Conservation (phyloP, 2,797 vertebrate genomes). For the Characodon lateralis region DNA sequence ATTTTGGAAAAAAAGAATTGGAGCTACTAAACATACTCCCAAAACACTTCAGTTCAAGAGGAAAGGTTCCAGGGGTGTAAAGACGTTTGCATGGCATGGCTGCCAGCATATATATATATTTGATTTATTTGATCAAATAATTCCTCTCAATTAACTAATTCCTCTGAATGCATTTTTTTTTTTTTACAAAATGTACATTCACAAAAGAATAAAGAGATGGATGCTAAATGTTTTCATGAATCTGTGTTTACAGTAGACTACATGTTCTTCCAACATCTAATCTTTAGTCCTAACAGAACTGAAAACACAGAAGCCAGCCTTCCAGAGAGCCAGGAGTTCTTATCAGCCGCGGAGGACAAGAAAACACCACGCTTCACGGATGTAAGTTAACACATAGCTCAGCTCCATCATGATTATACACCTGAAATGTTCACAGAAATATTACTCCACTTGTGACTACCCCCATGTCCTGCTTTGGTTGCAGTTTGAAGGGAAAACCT, state of each 20-base stretch:
- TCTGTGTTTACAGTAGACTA: not conserved
- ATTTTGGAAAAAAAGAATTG: not conserved
- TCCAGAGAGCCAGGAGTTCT: slow-evolving; percentile 87
- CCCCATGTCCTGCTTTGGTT: slow-evolving; percentile 15
- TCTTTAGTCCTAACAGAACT: slow-evolving; percentile 74
- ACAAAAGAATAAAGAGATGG: not conserved
- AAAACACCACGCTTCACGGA: slow-evolving; percentile 91
- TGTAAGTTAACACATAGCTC: slow-evolving; percentile 75
- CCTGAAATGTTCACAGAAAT: not conserved
- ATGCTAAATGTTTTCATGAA: not conserved
- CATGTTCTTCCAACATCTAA: slow-evolving; percentile 21
- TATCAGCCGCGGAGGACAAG: slow-evolving; percentile 84
- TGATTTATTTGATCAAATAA: not conserved
- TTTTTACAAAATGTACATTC: not conserved
- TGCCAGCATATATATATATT: not conserved
- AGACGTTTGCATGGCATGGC: not conserved
- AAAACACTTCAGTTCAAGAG: not conserved
- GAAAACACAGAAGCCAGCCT: slow-evolving; percentile 79
- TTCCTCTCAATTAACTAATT: too few relatives aligned
- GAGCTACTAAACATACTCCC: not conserved
- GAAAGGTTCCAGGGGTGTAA: not conserved
- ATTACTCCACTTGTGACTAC: not conserved
- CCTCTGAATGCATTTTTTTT: not conserved
- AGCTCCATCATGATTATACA: not conserved
- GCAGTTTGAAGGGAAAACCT: slow-evolving; percentile 98